Base-by-base conservation (phyloP, 2,113 vertebrate species). In the Amphilophus citrinellus region DNA sequence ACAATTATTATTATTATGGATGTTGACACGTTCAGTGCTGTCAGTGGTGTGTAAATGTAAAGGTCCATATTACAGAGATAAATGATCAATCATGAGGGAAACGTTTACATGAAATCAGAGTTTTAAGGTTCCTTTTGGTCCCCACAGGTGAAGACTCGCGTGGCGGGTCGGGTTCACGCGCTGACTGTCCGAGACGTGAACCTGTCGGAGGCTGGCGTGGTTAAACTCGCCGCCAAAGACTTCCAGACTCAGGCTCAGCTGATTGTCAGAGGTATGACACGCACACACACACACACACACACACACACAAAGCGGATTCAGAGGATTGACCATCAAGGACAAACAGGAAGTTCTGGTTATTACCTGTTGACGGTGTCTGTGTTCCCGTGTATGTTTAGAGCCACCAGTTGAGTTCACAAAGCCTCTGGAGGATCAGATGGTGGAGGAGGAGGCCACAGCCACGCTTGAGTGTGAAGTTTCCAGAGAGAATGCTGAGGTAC, bases 381-480 rank as follows among this genome's bases (percentile, higher is more conserved):
- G 17, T 76, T 3, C 3, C 5, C 8, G 18, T 57, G 56, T 44
- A 18, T 37, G 0, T 56, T 90, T 88, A 99, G 98, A 99, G 94
- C 97, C 98, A 14, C 96, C 98, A 7, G 97, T 98, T 89, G 97
- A 99, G 94, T 99, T 99, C 94, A 97, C 97, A 27, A 98, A 97
- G 87, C 97, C 98, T 83, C 96, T 99, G 95, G 97, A 98, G 87
- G 98, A 99, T 93, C 98, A 98, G 94, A 98, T 97, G 18, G 98
- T 99, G 92, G 98, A 99, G 93, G 98, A 99, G 83, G 98, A 99
- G 83, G 96, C 98, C 71, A 98, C 97, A 20, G 97, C 96, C 24
- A 93, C 96, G 13, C 88, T 99, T 68, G 98, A 99, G 89, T 99
- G 98, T 92, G 97, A 99, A 95, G 96, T 99, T 22, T 99, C 98